Percentiles rank a stretch among this genome's conserved stretches.
phyloP scores from a whole-genome alignment of 2,797 vertebrate genomes.

The Ceyx erithaca region DNA sequence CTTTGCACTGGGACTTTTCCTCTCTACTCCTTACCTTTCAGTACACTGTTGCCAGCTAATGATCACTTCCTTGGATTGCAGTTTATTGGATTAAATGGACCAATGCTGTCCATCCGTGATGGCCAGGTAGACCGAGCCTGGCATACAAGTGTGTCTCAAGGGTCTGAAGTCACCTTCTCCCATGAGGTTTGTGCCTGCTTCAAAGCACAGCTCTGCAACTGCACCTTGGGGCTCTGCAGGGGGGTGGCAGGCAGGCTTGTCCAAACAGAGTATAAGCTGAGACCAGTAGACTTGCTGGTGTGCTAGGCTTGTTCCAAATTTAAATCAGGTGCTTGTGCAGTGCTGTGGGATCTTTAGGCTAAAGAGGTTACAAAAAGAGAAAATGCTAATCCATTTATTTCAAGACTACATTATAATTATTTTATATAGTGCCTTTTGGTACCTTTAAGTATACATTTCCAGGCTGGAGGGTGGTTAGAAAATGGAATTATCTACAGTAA shows the following conservation, averaged over 20 bases:
- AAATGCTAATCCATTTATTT: neutral
- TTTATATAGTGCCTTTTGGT: neutral
- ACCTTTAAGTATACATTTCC: neutral
- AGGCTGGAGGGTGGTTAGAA: neutral
- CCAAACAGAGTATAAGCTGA: neutral
- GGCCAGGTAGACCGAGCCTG: neutral
- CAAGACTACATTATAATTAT: neutral
- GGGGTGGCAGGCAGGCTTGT: neutral
- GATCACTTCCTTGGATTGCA: neutral
- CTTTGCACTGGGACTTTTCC: neutral
- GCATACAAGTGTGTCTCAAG: rapidly evolving
- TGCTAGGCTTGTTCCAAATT: neutral
- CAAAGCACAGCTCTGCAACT: neutral
- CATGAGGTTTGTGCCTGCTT: neutral
- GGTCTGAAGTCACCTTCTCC: neutral
- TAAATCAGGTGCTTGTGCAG: neutral
- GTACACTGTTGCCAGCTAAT: neutral
- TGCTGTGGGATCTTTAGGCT: neutral
- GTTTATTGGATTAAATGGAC: neutral
- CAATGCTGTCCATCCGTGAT: neutral
- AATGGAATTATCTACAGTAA: neutral
- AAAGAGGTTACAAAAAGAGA: neutral
- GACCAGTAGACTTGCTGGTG: neutral
- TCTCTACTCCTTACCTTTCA: neutral
- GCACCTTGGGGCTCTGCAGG: neutral